A percentile compares a stretch with the other conserved stretches of the same genome.
These are phyloP conservation scores for Cantharis rufa DNA, from an alignment of 2,888 invertebrate species.

Conservation along the genomic window DNA sequence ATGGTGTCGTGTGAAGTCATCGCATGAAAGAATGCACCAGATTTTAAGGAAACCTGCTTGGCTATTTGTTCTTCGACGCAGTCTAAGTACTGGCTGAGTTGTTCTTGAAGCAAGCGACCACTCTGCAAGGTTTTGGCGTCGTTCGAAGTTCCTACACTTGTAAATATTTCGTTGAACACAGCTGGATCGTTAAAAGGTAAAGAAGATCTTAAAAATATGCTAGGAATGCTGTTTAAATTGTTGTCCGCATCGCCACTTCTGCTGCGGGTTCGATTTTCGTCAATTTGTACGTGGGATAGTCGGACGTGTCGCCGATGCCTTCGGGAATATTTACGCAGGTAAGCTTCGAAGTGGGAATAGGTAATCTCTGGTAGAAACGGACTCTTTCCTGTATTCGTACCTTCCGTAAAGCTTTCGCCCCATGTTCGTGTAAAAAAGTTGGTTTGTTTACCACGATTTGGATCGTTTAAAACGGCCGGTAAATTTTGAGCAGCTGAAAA, in stretches of 20 bases:
- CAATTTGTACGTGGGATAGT: conserved; percentile 48
- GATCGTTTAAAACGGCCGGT: conserved; percentile 95
- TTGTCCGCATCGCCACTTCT: conserved; percentile 47
- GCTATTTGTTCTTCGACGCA: conserved; percentile 93
- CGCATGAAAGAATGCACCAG: conserved; percentile 96
- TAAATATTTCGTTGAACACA: conserved; percentile 85
- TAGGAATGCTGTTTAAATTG: conserved; percentile 75
- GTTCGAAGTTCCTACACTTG: conserved; percentile 60
- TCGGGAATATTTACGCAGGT: conserved; percentile 77
- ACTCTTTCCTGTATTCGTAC: conserved; percentile 71
- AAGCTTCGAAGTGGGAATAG: conserved; percentile 82
- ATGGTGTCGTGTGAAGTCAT: conserved; percentile 98
- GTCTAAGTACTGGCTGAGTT: conserved; percentile 92
- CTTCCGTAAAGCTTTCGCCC: conserved; percentile 94
- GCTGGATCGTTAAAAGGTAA: conserved; percentile 79
- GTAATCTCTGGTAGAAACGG: conserved; percentile 83
- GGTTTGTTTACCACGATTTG: conserved; percentile 84
- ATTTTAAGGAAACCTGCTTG: conserved; percentile 90
- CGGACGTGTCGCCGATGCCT: conserved; percentile 67
- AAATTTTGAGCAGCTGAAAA: conserved; percentile 93
- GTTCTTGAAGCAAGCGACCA: conserved; percentile 80
- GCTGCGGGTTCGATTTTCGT: conserved; percentile 33
- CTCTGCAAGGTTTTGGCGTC: conserved; percentile 51
- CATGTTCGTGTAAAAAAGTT: conserved; percentile 97
- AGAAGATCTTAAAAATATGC: conserved; percentile 79